A percentile compares a stretch with the other conserved stretches of the same genome.
Conservation (phyloP, 2,113 vertebrate genomes). For the Caretta caretta region DNA sequence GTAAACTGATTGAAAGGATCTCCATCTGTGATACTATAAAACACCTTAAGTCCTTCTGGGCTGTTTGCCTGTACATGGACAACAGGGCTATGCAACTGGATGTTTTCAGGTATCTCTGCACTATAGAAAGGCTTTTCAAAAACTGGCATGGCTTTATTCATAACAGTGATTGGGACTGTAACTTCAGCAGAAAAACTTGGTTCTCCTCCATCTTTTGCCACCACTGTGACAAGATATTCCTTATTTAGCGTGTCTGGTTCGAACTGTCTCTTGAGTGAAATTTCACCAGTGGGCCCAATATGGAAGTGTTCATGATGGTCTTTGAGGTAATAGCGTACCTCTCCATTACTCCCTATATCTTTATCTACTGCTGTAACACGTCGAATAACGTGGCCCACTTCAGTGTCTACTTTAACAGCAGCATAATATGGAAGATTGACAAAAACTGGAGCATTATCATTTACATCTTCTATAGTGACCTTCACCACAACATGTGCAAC, state of each 20-base stretch:
- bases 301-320: conserved; percentile 91
- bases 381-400: conserved; percentile 87
- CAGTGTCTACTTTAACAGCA: conserved; percentile 89
- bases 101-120: conserved; percentile 93
- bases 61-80: conserved; percentile 93
- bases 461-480: conserved; percentile 89
- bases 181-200: conserved; percentile 88
- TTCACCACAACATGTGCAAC: conserved; percentile 89
- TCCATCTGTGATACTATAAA: conserved; percentile 94
- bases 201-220: conserved; percentile 90
- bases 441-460: conserved; percentile 93
- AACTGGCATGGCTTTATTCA: conserved; percentile 95
- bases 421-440: conserved; percentile 95
- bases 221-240: conserved; percentile 88
- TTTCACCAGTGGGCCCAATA: conserved; percentile 87
- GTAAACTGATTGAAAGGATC: conserved; percentile 95
- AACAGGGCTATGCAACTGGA: conserved; percentile 91
- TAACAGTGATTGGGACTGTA: conserved; percentile 89
- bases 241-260: conserved; percentile 88
- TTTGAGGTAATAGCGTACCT: conserved; percentile 89
- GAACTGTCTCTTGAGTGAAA: conserved; percentile 89
- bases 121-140: conserved; percentile 97
- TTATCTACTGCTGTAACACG: conserved; percentile 90
- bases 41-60: conserved; percentile 94
- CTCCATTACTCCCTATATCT: conserved; percentile 87